Conservation (phyloP, 1,140 invertebrate species). For the Leucophenga varia region DNA sequence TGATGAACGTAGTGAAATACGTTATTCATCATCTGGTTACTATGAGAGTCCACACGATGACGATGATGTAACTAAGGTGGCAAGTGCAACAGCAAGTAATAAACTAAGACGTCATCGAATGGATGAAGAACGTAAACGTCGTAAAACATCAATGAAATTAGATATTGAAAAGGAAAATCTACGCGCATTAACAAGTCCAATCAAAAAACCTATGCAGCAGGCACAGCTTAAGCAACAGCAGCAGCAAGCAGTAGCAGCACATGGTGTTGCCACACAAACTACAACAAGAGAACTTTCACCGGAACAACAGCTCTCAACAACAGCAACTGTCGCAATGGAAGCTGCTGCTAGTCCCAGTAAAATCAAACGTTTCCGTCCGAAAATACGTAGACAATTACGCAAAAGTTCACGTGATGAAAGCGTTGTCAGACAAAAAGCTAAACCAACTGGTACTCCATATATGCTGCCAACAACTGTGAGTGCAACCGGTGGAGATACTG, state of each 20-base stretch:
- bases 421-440: constrained; percentile 8
- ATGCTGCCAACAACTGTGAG: constrained; percentile 24
- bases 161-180: constrained; percentile 56
- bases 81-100: constrained; percentile 16
- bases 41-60: constrained; percentile 78
- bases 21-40: constrained; percentile 75
- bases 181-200: constrained; percentile 49
- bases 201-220: constrained; percentile 33
- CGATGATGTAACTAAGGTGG: constrained; percentile 39
- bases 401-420: constrained; percentile 44
- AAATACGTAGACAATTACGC: constrained; percentile 46
- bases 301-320: no score
- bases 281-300: no score
- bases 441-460: no score
- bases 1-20: constrained; percentile 66
- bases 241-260: background rate
- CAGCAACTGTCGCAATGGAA: background rate
- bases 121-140: constrained; percentile 52
- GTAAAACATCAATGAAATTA: constrained; percentile 52
- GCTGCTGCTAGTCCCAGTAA: no score
- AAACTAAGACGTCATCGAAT: constrained; percentile 37
- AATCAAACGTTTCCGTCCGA: constrained; percentile 53
- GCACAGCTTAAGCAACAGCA: background rate
- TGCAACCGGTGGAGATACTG: constrained; percentile 36
- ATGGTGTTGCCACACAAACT: background rate